A percentile compares a stretch with the other conserved stretches of the same genome.
These are phyloP conservation scores for Actenoides lindsayi DNA, from an alignment of 2,113 vertebrate genomes.

Conservation along the genomic window DNA sequence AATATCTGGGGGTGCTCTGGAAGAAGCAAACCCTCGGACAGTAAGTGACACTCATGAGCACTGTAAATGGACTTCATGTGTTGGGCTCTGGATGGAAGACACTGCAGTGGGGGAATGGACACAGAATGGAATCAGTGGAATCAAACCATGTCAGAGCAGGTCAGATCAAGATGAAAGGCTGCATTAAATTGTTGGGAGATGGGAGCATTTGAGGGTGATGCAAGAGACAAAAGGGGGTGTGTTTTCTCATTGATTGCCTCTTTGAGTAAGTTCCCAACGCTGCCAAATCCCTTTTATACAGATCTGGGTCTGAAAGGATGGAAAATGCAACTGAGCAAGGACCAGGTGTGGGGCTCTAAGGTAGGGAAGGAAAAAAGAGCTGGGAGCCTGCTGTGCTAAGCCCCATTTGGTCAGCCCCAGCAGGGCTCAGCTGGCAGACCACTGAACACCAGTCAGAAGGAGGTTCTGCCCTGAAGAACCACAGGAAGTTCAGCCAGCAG, in stretches of 20 bases:
- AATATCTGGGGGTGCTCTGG: neutral
- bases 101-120: rapidly evolving
- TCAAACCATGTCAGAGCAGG: neutral
- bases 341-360: neutral
- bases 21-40: neutral
- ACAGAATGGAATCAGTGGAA: neutral
- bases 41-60: neutral
- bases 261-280: neutral
- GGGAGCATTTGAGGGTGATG: neutral
- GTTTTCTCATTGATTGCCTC: neutral
- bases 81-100: neutral
- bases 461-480: neutral
- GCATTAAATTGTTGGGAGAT: neutral
- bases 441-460: neutral
- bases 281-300: neutral
- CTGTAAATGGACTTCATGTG: neutral
- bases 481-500: neutral
- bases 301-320: neutral
- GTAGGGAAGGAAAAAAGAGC: neutral
- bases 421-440: neutral
- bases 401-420: neutral
- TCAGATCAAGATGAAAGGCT: neutral
- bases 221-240: too few species aligned
- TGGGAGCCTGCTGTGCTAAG: neutral
- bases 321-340: neutral